Evolutionary conservation across 2,113 vertebrate species (phyloP), one percentile per base, ranked within the genome.

Genomic region (Sterrhoptilus dennistouni): DNA sequence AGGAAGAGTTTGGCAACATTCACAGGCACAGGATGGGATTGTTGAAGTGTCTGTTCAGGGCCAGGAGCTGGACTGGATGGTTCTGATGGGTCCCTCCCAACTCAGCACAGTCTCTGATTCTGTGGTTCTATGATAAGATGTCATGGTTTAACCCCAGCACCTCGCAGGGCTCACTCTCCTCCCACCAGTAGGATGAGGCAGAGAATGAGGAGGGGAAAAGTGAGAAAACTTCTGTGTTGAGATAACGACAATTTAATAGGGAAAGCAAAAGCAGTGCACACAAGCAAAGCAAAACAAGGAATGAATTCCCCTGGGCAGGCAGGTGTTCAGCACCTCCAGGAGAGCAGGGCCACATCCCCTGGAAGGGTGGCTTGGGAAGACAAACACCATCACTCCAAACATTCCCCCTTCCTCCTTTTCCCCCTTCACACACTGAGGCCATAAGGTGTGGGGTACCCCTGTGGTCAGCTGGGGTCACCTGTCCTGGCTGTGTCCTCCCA

Each of bases 111-210:
- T 25, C 42, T 40, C 24, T 50, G 44, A 60, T 50, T 29, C 36
- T 27, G 6, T 19, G 31, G 54, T 12, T 82, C 29, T n/a, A 0
- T 23, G 44, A 40, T 70, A 29, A n/a, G 20, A n/a, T 13, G 3
- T n/a, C 1, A 0, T 29, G 29, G 20, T 50, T 82, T 70, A 18
- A 59, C 23, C 35, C 44, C 65, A 60, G 44, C 29, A 83, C 22
- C 64, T 22, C 3, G 0, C 53, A 82, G 18, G 23, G 4, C 8
- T 68, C 4, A 0, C 23, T 57, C 22, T 57, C 42, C 28, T 68
- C 23, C 22, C 40, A 66, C 9, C 61, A 38, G 11, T 10, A 5
- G 64, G 53, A 57, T 68, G 14, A 21, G 22, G 22, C 40, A 68
- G 42, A 57, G 42, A 47, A 81, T 11, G 22, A 40, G 63, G 22